Evolutionary conservation across 2,888 invertebrate genomes (phyloP).

Genomic region (Chrysolina oricalcia): DNA sequence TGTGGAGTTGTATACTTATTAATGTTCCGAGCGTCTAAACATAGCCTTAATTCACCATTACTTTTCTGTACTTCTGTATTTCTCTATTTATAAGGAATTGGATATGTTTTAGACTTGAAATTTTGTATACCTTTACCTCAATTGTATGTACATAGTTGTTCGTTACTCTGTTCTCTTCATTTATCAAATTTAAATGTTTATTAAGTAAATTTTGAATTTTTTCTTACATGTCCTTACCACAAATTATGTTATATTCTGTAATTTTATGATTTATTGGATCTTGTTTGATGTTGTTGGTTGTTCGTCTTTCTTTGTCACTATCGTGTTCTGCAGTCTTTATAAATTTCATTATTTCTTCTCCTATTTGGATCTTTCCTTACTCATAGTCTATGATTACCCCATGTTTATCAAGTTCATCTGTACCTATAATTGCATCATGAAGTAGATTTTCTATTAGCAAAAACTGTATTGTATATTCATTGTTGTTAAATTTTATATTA

Average conservation of each 20-base stretch:
- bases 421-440: conserved; percentile 21
- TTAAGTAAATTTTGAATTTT: too few relatives aligned
- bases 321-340: too few relatives aligned
- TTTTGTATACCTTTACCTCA: neutral
- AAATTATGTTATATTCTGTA: too few relatives aligned
- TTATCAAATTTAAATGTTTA: too few relatives aligned
- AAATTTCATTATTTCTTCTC: conserved; percentile 1
- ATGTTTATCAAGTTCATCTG: conserved; percentile 18
- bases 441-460: neutral
- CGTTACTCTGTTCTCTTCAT: too few relatives aligned
- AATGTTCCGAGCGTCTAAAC: too few relatives aligned
- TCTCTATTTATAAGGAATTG: conserved; percentile 2
- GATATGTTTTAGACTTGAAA: conserved; percentile 3
- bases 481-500: neutral
- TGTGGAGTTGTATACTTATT: conserved; percentile 17
- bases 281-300: too few relatives aligned
- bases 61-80: conserved; percentile 10
- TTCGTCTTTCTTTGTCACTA: too few relatives aligned
- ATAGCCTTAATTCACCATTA: too few relatives aligned
- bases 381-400: conserved; percentile 12
- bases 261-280: too few relatives aligned
- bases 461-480: conserved; percentile 19
- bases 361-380: neutral
- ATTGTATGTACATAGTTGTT: conserved; percentile 5
- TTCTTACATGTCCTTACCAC: too few relatives aligned